phyloP scores from a whole-genome alignment of 2,888 invertebrate species.

The Margaritifera margaritifera region DNA sequence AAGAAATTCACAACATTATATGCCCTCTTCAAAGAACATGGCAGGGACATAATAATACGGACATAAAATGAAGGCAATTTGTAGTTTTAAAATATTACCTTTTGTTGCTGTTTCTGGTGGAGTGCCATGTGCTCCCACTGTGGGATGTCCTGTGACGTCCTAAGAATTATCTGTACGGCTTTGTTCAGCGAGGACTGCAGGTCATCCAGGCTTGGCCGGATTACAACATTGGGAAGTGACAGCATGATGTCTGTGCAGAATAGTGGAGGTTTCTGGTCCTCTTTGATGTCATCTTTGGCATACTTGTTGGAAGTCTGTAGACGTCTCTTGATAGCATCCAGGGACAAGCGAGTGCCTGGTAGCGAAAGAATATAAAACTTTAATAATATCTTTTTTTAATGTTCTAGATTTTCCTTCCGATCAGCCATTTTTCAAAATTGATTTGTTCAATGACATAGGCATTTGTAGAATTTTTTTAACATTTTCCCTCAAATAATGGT shows the following conservation, averaged over 20 bases:
- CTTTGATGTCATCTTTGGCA: constrained; percentile 58
- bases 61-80: no score
- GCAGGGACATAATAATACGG: no score
- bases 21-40: no score
- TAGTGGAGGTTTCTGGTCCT: constrained; percentile 73
- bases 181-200: constrained; percentile 88
- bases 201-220: constrained; percentile 91
- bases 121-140: constrained; percentile 87
- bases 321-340: constrained; percentile 72
- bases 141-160: constrained; percentile 90
- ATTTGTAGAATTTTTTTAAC: neutral
- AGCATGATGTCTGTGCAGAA: constrained; percentile 88
- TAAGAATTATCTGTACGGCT: constrained; percentile 88
- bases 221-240: constrained; percentile 89
- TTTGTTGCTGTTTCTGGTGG: constrained; percentile 70
- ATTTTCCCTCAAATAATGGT: no score
- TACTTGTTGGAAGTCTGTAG: constrained; percentile 70
- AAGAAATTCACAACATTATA: no score
- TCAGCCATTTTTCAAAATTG: neutral
- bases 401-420: neutral
- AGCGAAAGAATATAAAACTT: constrained; percentile 2
- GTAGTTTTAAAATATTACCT: constrained; percentile 40
- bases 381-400: neutral
- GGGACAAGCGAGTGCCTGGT: constrained; percentile 69
- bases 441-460: neutral